These are phyloP conservation scores for Saiga tatarica DNA, from an alignment of 2,113 vertebrate species.

Conservation along the genomic window DNA sequence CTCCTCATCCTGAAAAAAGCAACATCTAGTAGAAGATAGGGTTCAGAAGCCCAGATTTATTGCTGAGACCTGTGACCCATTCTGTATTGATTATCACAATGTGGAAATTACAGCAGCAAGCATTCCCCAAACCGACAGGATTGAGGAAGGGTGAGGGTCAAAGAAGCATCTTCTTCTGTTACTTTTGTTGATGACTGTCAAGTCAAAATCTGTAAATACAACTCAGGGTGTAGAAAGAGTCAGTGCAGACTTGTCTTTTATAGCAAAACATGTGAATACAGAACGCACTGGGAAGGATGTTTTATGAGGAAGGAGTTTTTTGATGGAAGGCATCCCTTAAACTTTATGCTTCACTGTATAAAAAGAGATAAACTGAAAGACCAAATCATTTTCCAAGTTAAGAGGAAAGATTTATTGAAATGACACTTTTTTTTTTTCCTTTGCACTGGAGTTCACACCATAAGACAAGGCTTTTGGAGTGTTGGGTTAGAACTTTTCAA, in stretches of 20 bases:
- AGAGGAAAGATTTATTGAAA: conserved; percentile 55
- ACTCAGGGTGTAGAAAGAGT: not conserved
- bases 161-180: not conserved
- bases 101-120: not conserved
- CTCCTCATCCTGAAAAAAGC: not conserved
- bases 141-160: not conserved
- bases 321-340: conserved; percentile 41
- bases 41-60: not conserved
- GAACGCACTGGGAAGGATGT: not conserved
- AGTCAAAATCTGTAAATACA: not conserved
- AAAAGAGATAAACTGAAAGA: conserved; percentile 70
- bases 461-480: not conserved
- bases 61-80: not conserved
- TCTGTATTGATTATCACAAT: not conserved
- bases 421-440: not conserved
- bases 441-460: not conserved
- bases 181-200: not conserved
- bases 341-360: conserved; percentile 63
- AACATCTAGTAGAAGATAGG: not conserved
- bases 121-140: not conserved
- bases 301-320: conserved; percentile 46
- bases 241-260: conserved; percentile 22
- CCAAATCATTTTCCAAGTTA: conserved; percentile 48
- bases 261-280: not conserved
- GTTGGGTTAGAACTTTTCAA: conserved; percentile 11